Conservation (phyloP, 92 coral and sea anemone genomes). For the Parazoanthus darwini region DNA sequence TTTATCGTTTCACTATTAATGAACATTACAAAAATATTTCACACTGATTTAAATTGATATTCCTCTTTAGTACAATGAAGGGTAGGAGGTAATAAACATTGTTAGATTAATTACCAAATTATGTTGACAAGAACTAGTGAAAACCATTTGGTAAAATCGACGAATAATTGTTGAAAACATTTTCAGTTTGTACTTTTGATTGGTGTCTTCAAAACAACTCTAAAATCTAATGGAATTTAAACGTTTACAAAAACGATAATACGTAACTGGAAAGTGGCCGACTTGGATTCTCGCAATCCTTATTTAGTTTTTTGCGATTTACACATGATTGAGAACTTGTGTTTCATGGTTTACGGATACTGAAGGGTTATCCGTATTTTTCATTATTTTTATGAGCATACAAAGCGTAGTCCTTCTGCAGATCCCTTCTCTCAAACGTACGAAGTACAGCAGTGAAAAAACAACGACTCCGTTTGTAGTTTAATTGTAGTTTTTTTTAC, state of each 20-base stretch:
- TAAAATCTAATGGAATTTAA: not conserved
- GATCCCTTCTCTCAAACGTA: not conserved
- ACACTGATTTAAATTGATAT: not conserved
- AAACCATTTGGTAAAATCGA: not conserved
- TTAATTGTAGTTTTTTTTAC: not conserved
- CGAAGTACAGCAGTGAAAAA: not conserved
- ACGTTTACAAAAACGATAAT: not conserved
- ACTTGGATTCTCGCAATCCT: too few species aligned
- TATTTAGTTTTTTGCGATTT: not conserved
- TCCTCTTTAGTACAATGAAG: not conserved
- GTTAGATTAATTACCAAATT: not conserved
- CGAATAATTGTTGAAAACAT: not conserved
- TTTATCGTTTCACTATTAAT: not conserved
- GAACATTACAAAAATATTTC: constrained; percentile 2
- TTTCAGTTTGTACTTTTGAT: not conserved
- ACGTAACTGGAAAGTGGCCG: not conserved
- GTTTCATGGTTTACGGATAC: not conserved
- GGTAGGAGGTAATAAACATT: not conserved
- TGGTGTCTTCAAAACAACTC: not conserved
- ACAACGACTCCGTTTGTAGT: not conserved
- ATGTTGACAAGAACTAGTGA: constrained; percentile 6
- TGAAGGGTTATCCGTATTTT: not conserved
- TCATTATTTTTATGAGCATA: not conserved
- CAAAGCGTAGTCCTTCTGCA: not conserved
- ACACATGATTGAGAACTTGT: not conserved